Percentiles rank a stretch among this genome's conserved stretches.
phyloP scores from a whole-genome alignment of 2,113 vertebrate species.

The Notarius quadriscutis region DNA sequence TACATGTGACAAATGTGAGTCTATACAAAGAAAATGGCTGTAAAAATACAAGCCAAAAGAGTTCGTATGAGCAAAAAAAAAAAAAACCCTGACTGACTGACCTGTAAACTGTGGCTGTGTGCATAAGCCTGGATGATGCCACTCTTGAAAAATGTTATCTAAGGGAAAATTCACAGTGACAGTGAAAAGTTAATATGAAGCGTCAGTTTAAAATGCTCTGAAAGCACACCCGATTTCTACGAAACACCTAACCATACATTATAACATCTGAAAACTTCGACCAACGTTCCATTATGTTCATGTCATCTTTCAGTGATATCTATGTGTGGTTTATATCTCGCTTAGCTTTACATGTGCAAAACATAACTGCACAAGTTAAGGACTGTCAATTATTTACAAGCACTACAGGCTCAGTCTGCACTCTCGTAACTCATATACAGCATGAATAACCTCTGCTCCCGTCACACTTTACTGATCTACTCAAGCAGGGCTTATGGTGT shows the following conservation, averaged over 20 bases:
- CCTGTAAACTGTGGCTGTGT: constrained; percentile 74
- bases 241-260: not conserved
- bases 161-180: constrained; percentile 22
- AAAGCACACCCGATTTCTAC: not conserved
- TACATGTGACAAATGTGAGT: not conserved
- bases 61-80: not conserved
- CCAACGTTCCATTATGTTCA: not conserved
- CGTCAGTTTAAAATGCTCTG: not conserved
- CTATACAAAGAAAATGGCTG: no score
- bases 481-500: constrained; percentile 23
- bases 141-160: constrained; percentile 79
- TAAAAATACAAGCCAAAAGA: not conserved
- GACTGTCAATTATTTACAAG: constrained; percentile 42
- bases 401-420: not conserved
- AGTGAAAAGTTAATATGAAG: not conserved
- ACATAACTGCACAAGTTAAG: constrained; percentile 21
- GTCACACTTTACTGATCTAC: not conserved
- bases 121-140: constrained; percentile 78
- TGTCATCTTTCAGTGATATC: not conserved
- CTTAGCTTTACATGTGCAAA: constrained; percentile 14
- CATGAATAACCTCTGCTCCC: constrained; percentile 13
- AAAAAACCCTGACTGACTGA: constrained; percentile 61
- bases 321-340: constrained; percentile 4
- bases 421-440: constrained; percentile 17
- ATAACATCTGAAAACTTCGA: not conserved